Evolutionary conservation across 1,140 invertebrate genomes (phyloP).

Genomic region (Helicoverpa zea): DNA sequence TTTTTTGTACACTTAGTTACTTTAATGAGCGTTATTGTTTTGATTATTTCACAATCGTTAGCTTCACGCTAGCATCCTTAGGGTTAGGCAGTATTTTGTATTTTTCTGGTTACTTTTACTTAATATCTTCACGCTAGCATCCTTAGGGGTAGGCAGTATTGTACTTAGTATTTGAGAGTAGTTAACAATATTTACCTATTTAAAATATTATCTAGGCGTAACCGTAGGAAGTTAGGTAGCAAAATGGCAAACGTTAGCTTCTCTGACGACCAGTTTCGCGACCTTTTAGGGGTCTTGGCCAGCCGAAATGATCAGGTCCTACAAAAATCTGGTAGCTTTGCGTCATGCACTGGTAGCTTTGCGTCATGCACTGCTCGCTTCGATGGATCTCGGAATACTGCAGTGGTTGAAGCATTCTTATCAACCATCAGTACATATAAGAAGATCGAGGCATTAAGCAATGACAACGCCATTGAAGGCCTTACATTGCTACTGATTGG

Average conservation of each 20-base stretch:
- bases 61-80: background rate
- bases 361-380: constrained; percentile 29
- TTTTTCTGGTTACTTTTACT: too few relatives aligned
- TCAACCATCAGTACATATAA: constrained; percentile 13
- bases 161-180: background rate
- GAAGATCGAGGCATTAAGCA: constrained; percentile 13
- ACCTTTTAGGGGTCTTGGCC: constrained; percentile 24
- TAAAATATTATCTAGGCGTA: constrained; percentile 31
- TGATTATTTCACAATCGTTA: background rate
- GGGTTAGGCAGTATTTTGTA: background rate
- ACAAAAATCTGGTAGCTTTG: constrained; percentile 17
- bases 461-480: constrained; percentile 21
- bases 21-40: too few relatives aligned
- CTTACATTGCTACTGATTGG: constrained; percentile 24
- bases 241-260: constrained; percentile 34
- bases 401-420: constrained; percentile 30
- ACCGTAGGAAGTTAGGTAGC: background rate
- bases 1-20: too few relatives aligned
- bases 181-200: background rate
- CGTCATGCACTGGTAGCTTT: constrained; percentile 25
- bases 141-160: constrained; percentile 4
- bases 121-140: background rate
- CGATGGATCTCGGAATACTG: constrained; percentile 19
- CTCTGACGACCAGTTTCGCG: constrained; percentile 26
- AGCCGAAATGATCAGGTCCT: background rate